Base-by-base conservation (phyloP, 2,888 invertebrate species). In the Lasioglossum leucozonium region DNA sequence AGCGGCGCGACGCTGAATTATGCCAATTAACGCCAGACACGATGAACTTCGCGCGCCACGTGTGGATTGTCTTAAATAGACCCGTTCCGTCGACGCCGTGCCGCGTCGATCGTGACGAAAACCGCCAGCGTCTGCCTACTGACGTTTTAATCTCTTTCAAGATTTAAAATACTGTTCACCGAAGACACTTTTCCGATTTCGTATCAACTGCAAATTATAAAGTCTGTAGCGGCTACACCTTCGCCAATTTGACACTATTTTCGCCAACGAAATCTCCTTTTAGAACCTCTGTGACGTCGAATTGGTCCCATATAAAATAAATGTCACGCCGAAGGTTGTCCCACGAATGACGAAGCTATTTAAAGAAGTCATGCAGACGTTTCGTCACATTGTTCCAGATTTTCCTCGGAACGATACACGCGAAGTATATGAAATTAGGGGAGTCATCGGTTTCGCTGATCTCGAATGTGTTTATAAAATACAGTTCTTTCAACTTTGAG, bases 11-110 rank as follows among this genome's bases (percentile, higher is more conserved):
- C 71, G 55, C 69, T 74, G 69, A 82, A 75, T 87, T 84, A 84
- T 82, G 82, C 87, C 86, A 90, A 91, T 91, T 91, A 91, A 85
- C 80, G 79, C 83, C 78, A 83, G 83, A 76, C 74, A 77, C 85
- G 86, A 81, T 85, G 87, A 90, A 90, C 90, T 88, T 88, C 69
- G 73, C 78, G 34, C 65, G 65, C 44, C 82, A 55, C 79, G 72
- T 67, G 71, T 30, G 72, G 55, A 82, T 84, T 84, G 71, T 82
- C 82, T 78, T 84, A 79, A 87, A 75, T 76, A 74, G 78, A 65
- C 55, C 62, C 65, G 62, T 44, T 26, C 51, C 30, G 78, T 37
- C 26, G 22, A 62, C n/a, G 10, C 30, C 58, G 42, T 72, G 71
- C 18, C 65, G 40, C n/a, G 58, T 58, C 44, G 55, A 42, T 22